Base-by-base conservation (phyloP, 2,113 vertebrate species). In the Nerophis ophidion region DNA sequence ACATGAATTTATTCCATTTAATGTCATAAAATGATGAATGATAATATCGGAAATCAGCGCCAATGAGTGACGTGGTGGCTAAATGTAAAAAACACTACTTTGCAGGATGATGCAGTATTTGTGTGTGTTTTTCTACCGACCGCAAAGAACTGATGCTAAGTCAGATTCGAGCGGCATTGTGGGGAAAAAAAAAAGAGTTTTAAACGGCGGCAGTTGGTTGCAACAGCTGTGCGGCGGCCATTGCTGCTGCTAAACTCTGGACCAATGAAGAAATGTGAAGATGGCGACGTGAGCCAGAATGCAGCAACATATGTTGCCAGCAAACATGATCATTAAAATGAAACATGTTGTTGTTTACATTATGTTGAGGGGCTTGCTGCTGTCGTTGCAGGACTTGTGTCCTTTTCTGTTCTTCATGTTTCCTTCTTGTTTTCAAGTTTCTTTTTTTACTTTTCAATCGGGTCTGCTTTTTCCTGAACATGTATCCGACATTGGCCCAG, bases 241-340 rank as follows among this genome's bases (percentile, higher is more conserved):
- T 60, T 67, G 57, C 65, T 61, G 59, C 58, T 74, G 75, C 74
- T 77, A 61, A 78, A 76, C 77, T 60, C 57, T 0, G 19, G 48
- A 81, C 57, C 66, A 78, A 73, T 63, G 65, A 74, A 80, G 80
- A 74, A 81, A 61, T 76, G 71, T 77, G 68, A 72, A 75, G 72
- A 78, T 61, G 63, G 65, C 50, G 70, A 69, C 72, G 63, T 55
- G 61, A 60, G 63, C 50, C 3, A 6, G 34, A 12, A 8, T 66
- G 59, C 40, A 66, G 63, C 71, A 81, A 55, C 77, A 80, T 72
- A 76, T 80, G 80, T 60, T 82, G 35, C 33, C n/a, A 59, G 42
- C 56, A 8, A 47, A n/a, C n/a, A n/a, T n/a, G n/a, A 16, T 55
- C 51, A 26, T 52, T 60, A 34, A 64, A 62, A 54, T 61, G 16